Percentiles rank a stretch among this genome's conserved stretches.
Evolutionary conservation across 2,113 vertebrate genomes (phyloP).

Genomic region (Dicerorhinus sumatrensis): DNA sequence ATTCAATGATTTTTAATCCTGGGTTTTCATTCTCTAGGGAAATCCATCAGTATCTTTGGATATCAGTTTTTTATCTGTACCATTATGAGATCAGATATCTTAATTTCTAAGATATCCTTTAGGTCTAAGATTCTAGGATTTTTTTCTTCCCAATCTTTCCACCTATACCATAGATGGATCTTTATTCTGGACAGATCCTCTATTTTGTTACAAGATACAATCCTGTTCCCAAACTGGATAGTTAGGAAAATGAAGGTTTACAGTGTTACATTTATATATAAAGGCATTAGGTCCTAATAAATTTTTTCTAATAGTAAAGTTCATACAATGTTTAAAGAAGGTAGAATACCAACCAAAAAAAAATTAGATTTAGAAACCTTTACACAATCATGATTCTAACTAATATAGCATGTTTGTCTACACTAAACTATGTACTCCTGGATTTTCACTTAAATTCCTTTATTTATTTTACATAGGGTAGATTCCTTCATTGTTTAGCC

Average conservation of each 20-base stretch:
- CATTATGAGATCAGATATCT: not conserved
- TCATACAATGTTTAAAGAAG: not conserved
- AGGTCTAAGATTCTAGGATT: not conserved
- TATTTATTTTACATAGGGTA: not conserved
- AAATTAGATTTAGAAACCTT: slow-evolving; percentile 15
- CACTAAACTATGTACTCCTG: not conserved
- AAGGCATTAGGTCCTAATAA: not conserved
- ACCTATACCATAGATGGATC: not conserved
- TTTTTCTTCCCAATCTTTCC: not conserved
- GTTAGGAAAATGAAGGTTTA: slow-evolving; percentile 44
- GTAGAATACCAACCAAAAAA: not conserved
- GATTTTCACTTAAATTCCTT: slow-evolving; percentile 9
- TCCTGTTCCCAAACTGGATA: not conserved
- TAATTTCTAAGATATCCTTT: not conserved
- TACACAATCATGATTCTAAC: not conserved
- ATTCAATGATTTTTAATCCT: not conserved
- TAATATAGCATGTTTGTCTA: not conserved
- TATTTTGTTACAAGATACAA: slow-evolving; percentile 25
- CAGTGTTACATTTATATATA: not conserved
- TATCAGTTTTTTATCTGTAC: slow-evolving; percentile 8
- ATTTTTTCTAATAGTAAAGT: not conserved
- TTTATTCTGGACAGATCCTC: not conserved
- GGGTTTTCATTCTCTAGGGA: slow-evolving; percentile 36
- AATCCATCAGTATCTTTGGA: not conserved
- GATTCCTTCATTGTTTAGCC: not conserved